Base-by-base conservation (phyloP, 2,113 vertebrate species). In the Rana temporaria region DNA sequence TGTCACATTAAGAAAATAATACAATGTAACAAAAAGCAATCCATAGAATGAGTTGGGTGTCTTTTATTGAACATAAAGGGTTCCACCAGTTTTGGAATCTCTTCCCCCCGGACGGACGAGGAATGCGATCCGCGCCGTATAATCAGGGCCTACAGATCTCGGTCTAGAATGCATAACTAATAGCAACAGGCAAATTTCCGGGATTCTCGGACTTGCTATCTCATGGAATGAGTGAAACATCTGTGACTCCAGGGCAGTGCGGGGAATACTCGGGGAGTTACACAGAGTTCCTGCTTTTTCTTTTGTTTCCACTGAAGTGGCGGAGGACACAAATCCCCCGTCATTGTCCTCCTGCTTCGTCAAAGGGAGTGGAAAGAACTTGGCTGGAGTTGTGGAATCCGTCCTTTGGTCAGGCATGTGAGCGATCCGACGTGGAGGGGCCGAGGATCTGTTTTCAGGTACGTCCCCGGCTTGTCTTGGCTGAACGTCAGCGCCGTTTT, bases 141-240 rank as follows among this genome's bases (percentile, higher is more conserved):
- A 48, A 48, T 48, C 42, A 9, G 9, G 8, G 42, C 42, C 42
- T 12, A 7, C 38, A 42, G 38, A 42, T 42, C 70, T 72, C 56
- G 90, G 84, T 87, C 89, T 87, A 93, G 88, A 93, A 93, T 90
- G 90, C 56, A 82, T 92, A 93, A 91, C 92, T 94, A 93, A 93
- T 91, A 90, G 90, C 92, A 93, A 91, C 90, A 90, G 91, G 90
- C 90, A 90, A 87, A 88, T 90, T 90, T 92, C 91, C 92, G 90
- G 87, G 90, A 89, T 93, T 91, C 94, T 90, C 90, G 90, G 90
- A 91, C 89, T 92, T 91, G 85, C 89, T 91, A 88, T 94, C 90
- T 91, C 85, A 87, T 89, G 90, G 92, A 94, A 94, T 94, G 89
- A 48, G 87, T 89, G 94, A 30, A 30, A 95, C 94, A 95, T 95